Evolutionary conservation across 1,140 invertebrate genomes (phyloP).

Genomic region (Hycleus phaleratus): DNA sequence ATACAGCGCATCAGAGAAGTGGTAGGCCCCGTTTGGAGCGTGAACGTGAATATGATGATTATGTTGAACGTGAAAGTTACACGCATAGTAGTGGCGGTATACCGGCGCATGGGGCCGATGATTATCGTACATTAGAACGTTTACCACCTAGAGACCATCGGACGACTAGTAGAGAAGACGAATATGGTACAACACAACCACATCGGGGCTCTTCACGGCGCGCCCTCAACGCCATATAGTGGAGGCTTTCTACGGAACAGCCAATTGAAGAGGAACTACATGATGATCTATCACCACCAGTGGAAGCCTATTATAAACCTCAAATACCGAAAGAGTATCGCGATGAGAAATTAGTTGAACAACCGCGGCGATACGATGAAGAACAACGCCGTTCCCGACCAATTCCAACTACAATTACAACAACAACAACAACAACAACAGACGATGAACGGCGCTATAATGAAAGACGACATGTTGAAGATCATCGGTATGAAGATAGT

Average conservation of each 20-base stretch:
- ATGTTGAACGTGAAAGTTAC: constrained; percentile 32
- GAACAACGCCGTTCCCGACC: constrained; percentile 12
- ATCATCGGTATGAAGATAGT: constrained; percentile 8
- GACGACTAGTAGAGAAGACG: constrained; percentile 36
- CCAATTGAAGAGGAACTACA: constrained; percentile 41
- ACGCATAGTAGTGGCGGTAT: constrained; percentile 1
- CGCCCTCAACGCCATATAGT: constrained; percentile 48
- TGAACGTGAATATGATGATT: constrained; percentile 43
- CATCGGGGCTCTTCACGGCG: constrained; percentile 45
- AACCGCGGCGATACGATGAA: constrained; percentile 20
- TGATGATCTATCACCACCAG: constrained; percentile 32
- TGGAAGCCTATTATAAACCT: constrained; percentile 36
- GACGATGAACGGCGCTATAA: constrained; percentile 19
- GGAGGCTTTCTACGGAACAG: constrained; percentile 42
- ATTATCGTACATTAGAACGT: constrained; percentile 31
- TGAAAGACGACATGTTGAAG: constrained; percentile 20
- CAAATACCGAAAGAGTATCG: constrained; percentile 37
- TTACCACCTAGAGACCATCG: constrained; percentile 31
- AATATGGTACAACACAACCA: constrained; percentile 41
- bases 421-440: background rate
- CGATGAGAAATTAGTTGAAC: constrained; percentile 28
- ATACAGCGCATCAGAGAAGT: constrained; percentile 32
- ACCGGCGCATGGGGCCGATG: constrained; percentile 30
- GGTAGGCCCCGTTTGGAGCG: constrained; percentile 35
- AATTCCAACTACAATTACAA: too few relatives aligned